Base-by-base conservation (phyloP, 2,888 invertebrate species). In the Rhaphigaster nebulosa region DNA sequence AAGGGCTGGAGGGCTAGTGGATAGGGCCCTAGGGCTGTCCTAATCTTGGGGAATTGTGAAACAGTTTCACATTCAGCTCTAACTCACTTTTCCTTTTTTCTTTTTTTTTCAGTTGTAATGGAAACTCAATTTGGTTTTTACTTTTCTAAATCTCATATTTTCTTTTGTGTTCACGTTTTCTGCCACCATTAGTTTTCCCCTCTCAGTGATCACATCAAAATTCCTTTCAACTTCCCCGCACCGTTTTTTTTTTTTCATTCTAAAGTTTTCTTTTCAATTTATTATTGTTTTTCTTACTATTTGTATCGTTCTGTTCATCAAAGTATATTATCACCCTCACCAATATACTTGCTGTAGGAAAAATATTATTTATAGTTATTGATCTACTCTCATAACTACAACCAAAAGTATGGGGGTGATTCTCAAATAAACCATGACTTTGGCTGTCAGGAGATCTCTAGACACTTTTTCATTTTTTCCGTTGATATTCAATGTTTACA, bases 91-190 rank as follows among this genome's bases (percentile, higher is more conserved):
- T 65, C 13, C 34, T 29, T 65, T 65, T 34, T 65, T 65, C 34
- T 65, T 65, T 1, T 65, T 29, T 65, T 65, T 34, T 65, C 65
- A 65, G 18, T 65, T 65, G 29, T 65, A 65, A 65, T 65, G 65
- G 65, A 65, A 65, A 65, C 65, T 65, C 65, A 65, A 65, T 65
- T 65, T 65, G 65, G 15, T 65, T 15, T 18, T 34, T 65, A 65
- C 65, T 65, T 34, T 29, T 18, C 65, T 65, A 60, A 60, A 60
- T 60, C 65, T 65, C 29, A 65, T 65, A 65, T 65, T 65, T 65
- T 65, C 65, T 65, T 65, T 34, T 65, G 4, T 65, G 1, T 65
- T 29, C 65, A 10, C 10, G 29, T 29, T 29, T 65, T 65, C 3
- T 18, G 3, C 18, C 29, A 18, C 65, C 15, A 65, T 65, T 34